Evolutionary conservation across 2,113 vertebrate genomes (phyloP), one percentile per base, ranked within the genome.

Genomic region (Psammodynastes pulverulentus): DNA sequence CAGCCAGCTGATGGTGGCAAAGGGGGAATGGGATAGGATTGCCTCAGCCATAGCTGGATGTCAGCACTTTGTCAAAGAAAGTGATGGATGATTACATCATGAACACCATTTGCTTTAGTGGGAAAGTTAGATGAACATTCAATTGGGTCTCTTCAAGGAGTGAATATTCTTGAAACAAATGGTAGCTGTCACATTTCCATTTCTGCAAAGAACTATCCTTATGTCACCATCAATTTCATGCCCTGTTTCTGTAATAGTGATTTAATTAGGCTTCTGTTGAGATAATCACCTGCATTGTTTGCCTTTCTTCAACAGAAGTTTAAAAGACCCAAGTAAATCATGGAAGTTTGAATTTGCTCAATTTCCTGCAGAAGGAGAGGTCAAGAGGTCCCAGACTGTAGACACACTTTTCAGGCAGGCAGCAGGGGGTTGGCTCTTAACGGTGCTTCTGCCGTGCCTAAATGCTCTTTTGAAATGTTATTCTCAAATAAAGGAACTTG

Each of bases 371-470:
- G 97, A 97, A 97, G 96, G 96, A 97, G 95, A 95, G 98, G 98
- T 98, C 98, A 98, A 96, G 94, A 98, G 98, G 98, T 98, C 97
- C 96, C 97, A 98, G 97, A 98, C 98, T 97, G 97, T 97, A 98
- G 98, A 97, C 98, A 96, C 96, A 96, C 97, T 97, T 96, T 96
- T 95, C 93, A 96, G 95, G 97, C 96, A 96, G 97, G 96, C 97
- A 97, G 97, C 97, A 97, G 98, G 98, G 96, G 97, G 97, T 96
- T 96, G 95, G 92, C 96, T 97, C 95, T 97, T 97, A 96, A 97
- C 96, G 96, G 97, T 96, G 96, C 97, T 98, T 97, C 94, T 97
- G 97, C 97, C 96, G 96, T 97, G 96, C 95, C 96, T 97, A 97
- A 98, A 97, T 94, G 95, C 96, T 92, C 67, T 96, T 97, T 96